Percentiles rank a stretch among this genome's conserved stretches.
phyloP scores from a whole-genome alignment of 2,888 invertebrate genomes.

The Perizoma affinitatum region DNA sequence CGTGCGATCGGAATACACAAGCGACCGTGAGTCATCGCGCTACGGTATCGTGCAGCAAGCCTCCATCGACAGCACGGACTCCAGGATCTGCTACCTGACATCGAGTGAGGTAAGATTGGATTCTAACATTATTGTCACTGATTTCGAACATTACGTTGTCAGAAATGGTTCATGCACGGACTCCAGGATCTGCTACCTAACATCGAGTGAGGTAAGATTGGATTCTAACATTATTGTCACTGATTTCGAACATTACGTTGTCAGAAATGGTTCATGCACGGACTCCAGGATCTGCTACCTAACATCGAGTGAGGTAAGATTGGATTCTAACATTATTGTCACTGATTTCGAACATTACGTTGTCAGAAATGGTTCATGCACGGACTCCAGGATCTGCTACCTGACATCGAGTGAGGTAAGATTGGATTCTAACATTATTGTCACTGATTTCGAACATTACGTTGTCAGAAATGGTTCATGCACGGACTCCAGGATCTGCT shows the following conservation, averaged over 20 bases:
- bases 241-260: too few species aligned
- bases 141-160: too few species aligned
- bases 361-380: slow-evolving; percentile 78
- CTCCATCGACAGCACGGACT: slow-evolving; percentile 97
- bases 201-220: slow-evolving; percentile 96
- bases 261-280: slow-evolving; percentile 84
- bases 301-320: slow-evolving; percentile 97
- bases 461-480: too few species aligned
- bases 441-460: too few species aligned
- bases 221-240: not conserved
- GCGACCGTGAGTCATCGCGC: slow-evolving; percentile 92
- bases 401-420: slow-evolving; percentile 98
- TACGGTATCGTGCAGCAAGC: slow-evolving; percentile 97
- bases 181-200: slow-evolving; percentile 96
- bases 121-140: too few species aligned
- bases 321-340: not conserved
- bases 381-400: slow-evolving; percentile 96
- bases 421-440: slow-evolving; percentile 40
- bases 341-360: too few species aligned
- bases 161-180: slow-evolving; percentile 89
- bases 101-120: slow-evolving; percentile 96
- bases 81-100: slow-evolving; percentile 95
- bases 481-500: too few species aligned
- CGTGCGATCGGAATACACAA: slow-evolving; percentile 94
- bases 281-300: slow-evolving; percentile 97